These are phyloP conservation scores for Blastomussa wellsi DNA, from an alignment of 92 coral and sea anemone genomes.

Conservation along the genomic window DNA sequence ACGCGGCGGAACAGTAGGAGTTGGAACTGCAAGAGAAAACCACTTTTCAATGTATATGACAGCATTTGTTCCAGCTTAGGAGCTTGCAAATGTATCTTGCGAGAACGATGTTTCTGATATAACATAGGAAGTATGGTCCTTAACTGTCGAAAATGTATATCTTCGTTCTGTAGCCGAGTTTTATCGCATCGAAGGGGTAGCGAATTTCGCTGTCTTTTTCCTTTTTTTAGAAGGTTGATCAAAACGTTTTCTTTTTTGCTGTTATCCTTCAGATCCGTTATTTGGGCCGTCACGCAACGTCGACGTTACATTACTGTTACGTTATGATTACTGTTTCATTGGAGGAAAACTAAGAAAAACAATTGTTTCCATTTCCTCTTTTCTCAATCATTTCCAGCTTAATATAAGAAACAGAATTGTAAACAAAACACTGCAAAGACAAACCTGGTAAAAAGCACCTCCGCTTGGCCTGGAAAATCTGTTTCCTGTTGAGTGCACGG, in stretches of 20 bases:
- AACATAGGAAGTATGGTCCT: not conserved
- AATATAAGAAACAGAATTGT: not conserved
- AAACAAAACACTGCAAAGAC: not conserved
- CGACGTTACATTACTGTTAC: no score
- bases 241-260: no score
- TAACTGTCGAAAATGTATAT: not conserved
- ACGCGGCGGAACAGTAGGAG: conserved; percentile 9
- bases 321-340: no score
- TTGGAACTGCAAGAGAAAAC: conserved; percentile 19
- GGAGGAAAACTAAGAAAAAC: not conserved
- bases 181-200: not conserved
- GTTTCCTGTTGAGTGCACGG: conserved; percentile 40
- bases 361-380: not conserved
- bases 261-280: not conserved
- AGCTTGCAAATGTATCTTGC: no score
- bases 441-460: conserved; percentile 69
- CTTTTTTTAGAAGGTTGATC: not conserved
- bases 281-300: not conserved
- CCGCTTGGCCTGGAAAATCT: conserved; percentile 45
- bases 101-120: no score
- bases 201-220: not conserved
- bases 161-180: not conserved
- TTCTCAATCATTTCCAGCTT: not conserved
- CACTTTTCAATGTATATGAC: not conserved
- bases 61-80: not conserved